Evolutionary conservation across 2,113 vertebrate genomes (phyloP), one percentile per base, ranked within the genome.

Genomic region (Toxostoma redivivum): DNA sequence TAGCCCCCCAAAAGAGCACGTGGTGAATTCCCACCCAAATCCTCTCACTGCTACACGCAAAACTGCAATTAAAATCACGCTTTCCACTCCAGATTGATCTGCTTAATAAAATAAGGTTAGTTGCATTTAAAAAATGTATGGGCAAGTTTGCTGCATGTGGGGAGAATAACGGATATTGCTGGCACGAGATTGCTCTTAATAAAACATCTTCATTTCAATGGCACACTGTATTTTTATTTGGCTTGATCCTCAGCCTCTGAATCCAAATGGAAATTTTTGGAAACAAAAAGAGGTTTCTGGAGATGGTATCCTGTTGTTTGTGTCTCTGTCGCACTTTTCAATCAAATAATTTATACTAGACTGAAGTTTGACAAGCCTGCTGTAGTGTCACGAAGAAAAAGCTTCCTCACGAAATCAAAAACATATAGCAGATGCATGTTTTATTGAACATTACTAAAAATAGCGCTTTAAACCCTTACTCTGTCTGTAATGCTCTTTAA

Each of bases 351-450:
- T 92, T 45, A 42, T 92, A 81, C 53, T 38, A 96, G 92, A 50
- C 86, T 95, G 94, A 92, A 96, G 92, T 97, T 96, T 96, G 95
- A 97, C 77, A 81, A 93, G 85, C 72, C 86, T 20, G 9, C 83
- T 67, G 76, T 33, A 84, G 82, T 76, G 92, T 92, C 88, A 53
- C 2, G 2, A 79, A 84, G 90, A 91, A 94, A 86, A 86, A 92
- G 93, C 94, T 79, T 81, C 88, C 86, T 96, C 94, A 67, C 90
- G 87, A 95, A 96, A 94, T 96, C 88, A 95, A 96, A 97, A 97
- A 94, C 92, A 97, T 96, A 96, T 96, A 97, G 93, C 95, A 96
- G 95, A 96, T 95, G 94, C 94, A 97, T 96, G 95, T 95, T 97
- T 97, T 96, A 96, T 96, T 96, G 94, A 96, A 95, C 93, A 57